Evolutionary conservation across 2,888 invertebrate species (phyloP), one percentile per base, ranked within the genome.

Genomic region (Meta bourneti): DNA sequence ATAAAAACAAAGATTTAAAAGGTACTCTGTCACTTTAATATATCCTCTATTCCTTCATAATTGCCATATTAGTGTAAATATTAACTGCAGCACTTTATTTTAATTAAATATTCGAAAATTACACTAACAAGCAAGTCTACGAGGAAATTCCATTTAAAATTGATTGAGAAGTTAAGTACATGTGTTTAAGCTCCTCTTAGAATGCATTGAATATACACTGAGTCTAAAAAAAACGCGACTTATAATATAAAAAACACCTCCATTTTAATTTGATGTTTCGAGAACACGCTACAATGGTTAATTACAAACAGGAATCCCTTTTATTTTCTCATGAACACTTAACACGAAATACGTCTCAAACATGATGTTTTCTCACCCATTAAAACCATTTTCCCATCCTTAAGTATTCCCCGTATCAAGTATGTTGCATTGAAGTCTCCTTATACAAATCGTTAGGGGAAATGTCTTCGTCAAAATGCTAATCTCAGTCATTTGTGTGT

Each of bases 401-500:
- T 34, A 34, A 34, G 4, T 34, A 34, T 34, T 34, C 34, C 34
- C 34, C 34, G 34, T 34, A 34, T 34, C 61, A 11, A n/a, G 52
- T 52, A 74, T 75, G 84, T 84, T 84, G 84, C 84, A 54, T 61
- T 75, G n/a, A 52, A 75, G 54, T 74, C 20, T 72, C 51, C 13
- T 71, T 16, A 52, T n/a, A 48, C 16, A n/a, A 52, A 9, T 54
- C 78, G 71, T 72, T 81, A 74, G 34, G 49, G n/a, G 48, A 80
- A 81, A 69, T n/a, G 54, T 72, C 49, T 48, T 61, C 80, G 74
- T 81, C 72, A 88, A 88, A 81, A 88, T 88, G 88, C 80, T 74
- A 88, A 88, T 88, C 61, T 70, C 61, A 61, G 74, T 74, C 81
- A 61, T 88, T 81, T 81, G 49, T 81, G 88, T 5, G 61, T 71